phyloP scores from a whole-genome alignment of 2,797 vertebrate genomes.

The Danio kyathit region DNA sequence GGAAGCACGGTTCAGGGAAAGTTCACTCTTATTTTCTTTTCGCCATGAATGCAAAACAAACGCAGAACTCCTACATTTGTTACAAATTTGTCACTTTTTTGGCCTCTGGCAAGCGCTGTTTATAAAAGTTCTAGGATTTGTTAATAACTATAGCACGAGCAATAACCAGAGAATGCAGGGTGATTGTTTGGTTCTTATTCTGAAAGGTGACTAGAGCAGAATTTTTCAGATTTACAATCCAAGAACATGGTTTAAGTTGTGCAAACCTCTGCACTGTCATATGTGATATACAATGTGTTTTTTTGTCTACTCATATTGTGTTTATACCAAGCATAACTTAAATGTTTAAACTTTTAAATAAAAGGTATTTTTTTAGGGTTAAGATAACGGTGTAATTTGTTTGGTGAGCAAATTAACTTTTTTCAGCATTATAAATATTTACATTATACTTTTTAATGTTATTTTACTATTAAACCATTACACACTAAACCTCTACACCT shows the following conservation, averaged over 20 bases:
- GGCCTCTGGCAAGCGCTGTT: slow-evolving; percentile 77
- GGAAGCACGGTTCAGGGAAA: slow-evolving; percentile 98
- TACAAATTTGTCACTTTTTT: slow-evolving; percentile 85
- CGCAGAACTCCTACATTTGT: slow-evolving; percentile 84
- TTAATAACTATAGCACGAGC: slow-evolving; percentile 81
- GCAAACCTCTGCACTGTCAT: no score
- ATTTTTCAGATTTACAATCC: not conserved
- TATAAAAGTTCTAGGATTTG: slow-evolving; percentile 79
- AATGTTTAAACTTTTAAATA: no score
- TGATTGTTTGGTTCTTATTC: slow-evolving; percentile 68
- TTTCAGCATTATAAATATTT: no score
- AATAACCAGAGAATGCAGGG: slow-evolving; percentile 72
- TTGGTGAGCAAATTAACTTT: no score
- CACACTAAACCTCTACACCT: not conserved
- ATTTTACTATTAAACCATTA: no score
- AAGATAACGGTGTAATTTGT: no score
- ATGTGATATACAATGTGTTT: no score
- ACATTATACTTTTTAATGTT: no score
- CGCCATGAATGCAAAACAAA: slow-evolving; percentile 90
- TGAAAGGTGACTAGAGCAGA: slow-evolving; percentile 53
- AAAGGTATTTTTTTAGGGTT: no score
- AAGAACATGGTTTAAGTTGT: no score
- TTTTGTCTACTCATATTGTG: no score
- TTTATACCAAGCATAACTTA: no score
- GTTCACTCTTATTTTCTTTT: slow-evolving; percentile 99